Base-by-base conservation (phyloP, 2,888 invertebrate species). In the Podotricha telesiphe region DNA sequence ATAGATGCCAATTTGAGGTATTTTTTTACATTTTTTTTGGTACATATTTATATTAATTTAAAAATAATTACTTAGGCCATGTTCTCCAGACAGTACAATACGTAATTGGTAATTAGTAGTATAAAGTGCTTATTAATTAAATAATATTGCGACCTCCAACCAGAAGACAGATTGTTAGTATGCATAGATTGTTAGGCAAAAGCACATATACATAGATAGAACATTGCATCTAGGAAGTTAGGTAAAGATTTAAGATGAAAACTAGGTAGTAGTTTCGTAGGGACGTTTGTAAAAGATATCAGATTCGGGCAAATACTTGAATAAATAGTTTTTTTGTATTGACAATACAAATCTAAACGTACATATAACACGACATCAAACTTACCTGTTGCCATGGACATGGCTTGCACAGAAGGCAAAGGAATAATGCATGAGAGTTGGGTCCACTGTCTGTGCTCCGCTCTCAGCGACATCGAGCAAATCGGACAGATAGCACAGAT, bases 401-500 rank as follows among this genome's bases (percentile, higher is more conserved):
- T 99, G 99, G 80, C 98, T 99, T 66, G 99, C 99, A 93, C 99
- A 99, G 94, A 99, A 99, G 56, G 99, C 99, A 93, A 99, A 99
- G 82, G 99, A 98, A 93, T 98, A 99, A 93, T 99, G 99, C 86
- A 99, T 98, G 73, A 99, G 94, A 0, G 99, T 99, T 0, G 99
- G 99, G 93, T 99, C 99, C 73, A 99, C 98, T 94, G 99, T 98
- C 78, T 97, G 95, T 73, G 93, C 93, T 51, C 96, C 96, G 80
- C 98, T 97, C 88, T 99, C 99, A 0, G 99, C 98, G 73, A 98
- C 95, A 85, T 99, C 98, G 77, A 99, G 94, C 61, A 99, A 94
- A 88, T 99, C 99, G 74, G 96, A 96, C 71, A 99, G 95, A 90
- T 99, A 99, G 87, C 98, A 98, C 61, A 99, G 95, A 89, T 99